phyloP scores from a whole-genome alignment of 2,113 vertebrate species.

The Peromyscus leucopus region DNA sequence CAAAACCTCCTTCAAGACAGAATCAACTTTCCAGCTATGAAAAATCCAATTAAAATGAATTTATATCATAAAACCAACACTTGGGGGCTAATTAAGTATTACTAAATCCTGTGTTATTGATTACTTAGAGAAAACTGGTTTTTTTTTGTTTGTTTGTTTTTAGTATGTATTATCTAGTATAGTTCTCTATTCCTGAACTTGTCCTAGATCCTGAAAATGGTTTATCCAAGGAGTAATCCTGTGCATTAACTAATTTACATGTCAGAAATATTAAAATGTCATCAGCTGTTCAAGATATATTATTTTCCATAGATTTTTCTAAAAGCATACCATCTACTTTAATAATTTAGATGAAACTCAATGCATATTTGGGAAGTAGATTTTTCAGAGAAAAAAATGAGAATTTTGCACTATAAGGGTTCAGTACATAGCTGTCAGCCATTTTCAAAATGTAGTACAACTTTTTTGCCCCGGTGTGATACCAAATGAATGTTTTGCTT shows the following conservation, averaged over 20 bases:
- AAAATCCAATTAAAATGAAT: constrained; percentile 86
- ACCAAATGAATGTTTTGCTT: constrained; percentile 42
- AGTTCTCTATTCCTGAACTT: constrained; percentile 77
- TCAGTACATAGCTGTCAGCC: not conserved
- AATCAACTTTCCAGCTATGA: constrained; percentile 60
- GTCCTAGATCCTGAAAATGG: constrained; percentile 69
- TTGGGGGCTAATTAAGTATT: constrained; percentile 83
- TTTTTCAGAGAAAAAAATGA: constrained; percentile 45
- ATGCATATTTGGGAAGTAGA: not conserved
- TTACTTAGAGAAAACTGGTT: constrained; percentile 69
- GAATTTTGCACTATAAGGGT: constrained; percentile 15
- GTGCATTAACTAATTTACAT: constrained; percentile 66
- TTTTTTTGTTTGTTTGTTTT: not conserved
- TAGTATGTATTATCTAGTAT: constrained; percentile 71
- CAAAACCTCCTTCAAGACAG: constrained; percentile 41
- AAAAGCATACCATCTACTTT: not conserved
- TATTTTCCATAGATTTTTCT: constrained; percentile 17
- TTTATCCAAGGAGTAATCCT: constrained; percentile 75
- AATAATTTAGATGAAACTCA: constrained; percentile 35
- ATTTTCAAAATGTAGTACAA: constrained; percentile 40
- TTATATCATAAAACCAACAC: constrained; percentile 82
- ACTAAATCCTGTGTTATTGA: constrained; percentile 85
- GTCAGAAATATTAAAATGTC: constrained; percentile 16
- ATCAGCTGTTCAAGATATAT: constrained; percentile 4
- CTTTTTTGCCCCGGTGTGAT: not conserved